Base-by-base conservation (phyloP, 2,888 invertebrate genomes). In the Philereme transversata region DNA sequence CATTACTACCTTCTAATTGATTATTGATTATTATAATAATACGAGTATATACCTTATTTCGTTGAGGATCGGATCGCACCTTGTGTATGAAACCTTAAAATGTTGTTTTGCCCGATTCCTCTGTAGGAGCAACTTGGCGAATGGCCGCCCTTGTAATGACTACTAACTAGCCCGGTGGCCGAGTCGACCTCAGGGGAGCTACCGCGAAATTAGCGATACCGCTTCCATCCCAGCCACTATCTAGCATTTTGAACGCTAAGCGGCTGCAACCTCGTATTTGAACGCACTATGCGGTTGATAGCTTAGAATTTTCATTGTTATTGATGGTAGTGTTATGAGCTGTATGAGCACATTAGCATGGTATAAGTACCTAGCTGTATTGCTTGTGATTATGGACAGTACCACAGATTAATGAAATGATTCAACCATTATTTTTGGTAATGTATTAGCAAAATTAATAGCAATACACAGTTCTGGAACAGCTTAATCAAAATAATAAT, bases 81-180 rank as follows among this genome's bases (percentile, higher is more conserved):
- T 4, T 45, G 51, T 62, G 40, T 34, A 50, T 33, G 40, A 51
- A 8, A 38, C 74, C 73, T 78, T 82, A 81, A 83, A 86, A 85
- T 76, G 82, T 80, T 82, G 78, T 82, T 82, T 74, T 61, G 75
- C 57, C 74, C 73, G 69, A 61, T 58, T 62, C 62, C 60, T 62
- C 72, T 78, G 74, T 75, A 75, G 71, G 74, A 72, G 72, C 68
- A 81, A 84, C 72, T 82, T 82, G 68, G 73, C 76, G 74, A 84
- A 79, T 75, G 73, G 77, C 73, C 75, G 75, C 73, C 77, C 73
- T 74, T 76, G 78, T 86, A 88, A 87, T 86, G 82, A 84, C 83
- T 84, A 80, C 84, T 83, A 86, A 87, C 85, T 82, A 86, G 81
- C 75, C 71, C 57, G 71, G 70, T 67, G 70, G 69, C 60, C 67